Conservation (phyloP, 2,888 invertebrate genomes). For the Galerucella calmariensis region DNA sequence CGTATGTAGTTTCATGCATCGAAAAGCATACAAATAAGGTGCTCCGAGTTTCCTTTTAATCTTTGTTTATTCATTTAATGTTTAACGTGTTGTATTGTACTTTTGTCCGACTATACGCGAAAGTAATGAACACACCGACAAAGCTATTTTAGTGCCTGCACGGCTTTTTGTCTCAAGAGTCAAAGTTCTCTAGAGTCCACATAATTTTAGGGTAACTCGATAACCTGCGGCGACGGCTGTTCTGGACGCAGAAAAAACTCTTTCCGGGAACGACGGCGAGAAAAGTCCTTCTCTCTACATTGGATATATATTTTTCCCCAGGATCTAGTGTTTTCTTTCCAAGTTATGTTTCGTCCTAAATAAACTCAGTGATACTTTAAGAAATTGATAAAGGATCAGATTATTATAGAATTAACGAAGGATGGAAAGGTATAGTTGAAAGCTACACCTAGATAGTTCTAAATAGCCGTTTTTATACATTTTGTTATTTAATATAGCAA, state of each 20-base stretch:
- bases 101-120: background rate
- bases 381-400: background rate
- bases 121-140: slow-evolving; percentile 1
- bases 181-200: background rate
- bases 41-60: background rate
- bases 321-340: background rate
- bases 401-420: background rate
- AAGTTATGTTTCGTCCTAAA: background rate
- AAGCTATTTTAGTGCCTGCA: background rate
- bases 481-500: no score
- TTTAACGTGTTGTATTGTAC: background rate
- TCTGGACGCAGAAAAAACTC: background rate
- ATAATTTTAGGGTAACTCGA: slow-evolving; percentile 2
- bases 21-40: background rate
- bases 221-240: background rate
- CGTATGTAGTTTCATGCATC: background rate
- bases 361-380: background rate
- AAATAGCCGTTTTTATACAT: no score
- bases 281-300: background rate
- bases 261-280: background rate
- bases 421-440: no score
- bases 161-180: slow-evolving; percentile 3
- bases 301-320: background rate
- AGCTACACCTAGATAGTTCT: no score
- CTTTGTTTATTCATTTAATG: slow-evolving; percentile 4